These are phyloP conservation scores for pig (Sus scrofa) DNA, from an alignment of 2,113 vertebrate genomes.

Conservation along the genomic window DNA sequence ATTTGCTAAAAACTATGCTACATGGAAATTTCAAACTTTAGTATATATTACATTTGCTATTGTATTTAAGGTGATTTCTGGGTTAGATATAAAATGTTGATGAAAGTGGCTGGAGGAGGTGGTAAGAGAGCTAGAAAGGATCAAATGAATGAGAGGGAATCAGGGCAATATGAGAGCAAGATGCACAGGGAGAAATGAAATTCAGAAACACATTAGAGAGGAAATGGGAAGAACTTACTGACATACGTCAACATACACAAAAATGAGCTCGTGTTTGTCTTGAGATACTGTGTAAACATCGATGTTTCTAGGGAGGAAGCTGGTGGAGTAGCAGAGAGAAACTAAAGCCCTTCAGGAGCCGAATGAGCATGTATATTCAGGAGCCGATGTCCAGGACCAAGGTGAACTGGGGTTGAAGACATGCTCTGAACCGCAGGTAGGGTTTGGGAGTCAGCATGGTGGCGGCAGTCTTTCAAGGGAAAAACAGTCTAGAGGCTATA, in stretches of 20 bases:
- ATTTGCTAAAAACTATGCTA: not conserved
- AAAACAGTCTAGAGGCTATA: conserved; percentile 30
- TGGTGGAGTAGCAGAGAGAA: not conserved
- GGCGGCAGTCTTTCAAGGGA: not conserved
- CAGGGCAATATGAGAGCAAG: no score
- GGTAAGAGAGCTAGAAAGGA: not conserved
- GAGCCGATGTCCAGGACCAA: not conserved
- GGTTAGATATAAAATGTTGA: not conserved
- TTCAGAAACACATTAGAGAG: not conserved
- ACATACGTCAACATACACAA: not conserved
- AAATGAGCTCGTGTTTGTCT: not conserved
- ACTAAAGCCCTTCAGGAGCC: not conserved
- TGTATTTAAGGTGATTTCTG: not conserved
- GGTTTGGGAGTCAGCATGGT: not conserved
- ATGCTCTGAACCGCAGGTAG: not conserved
- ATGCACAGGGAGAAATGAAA: not conserved
- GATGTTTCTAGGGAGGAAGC: not conserved
- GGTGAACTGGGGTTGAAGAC: not conserved
- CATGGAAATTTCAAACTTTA: not conserved
- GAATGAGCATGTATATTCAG: not conserved
- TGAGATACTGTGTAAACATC: not conserved
- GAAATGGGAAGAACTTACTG: not conserved
- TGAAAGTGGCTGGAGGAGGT: not conserved
- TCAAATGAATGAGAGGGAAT: not conserved
- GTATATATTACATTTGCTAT: not conserved